phyloP scores from a whole-genome alignment of 2,888 invertebrate genomes.

The Pyrgus malvae region DNA sequence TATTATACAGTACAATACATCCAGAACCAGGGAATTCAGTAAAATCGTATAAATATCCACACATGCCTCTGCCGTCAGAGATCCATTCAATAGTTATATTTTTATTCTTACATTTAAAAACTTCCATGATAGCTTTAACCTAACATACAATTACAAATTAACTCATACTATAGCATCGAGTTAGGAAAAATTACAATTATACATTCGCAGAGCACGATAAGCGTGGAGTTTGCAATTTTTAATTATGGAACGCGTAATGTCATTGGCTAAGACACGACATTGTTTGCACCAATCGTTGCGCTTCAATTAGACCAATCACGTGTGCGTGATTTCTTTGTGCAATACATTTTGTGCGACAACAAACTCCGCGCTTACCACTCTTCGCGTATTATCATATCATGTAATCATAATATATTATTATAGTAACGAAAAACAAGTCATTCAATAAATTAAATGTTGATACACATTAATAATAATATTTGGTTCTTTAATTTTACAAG shows the following conservation, averaged over 20 bases:
- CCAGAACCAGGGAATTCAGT: slow-evolving; percentile 25
- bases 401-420: slow-evolving; percentile 20
- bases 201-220: too few relatives aligned
- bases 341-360: not conserved
- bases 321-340: slow-evolving; percentile 22
- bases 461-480: slow-evolving; percentile 74
- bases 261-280: not conserved
- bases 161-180: slow-evolving; percentile 25
- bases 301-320: slow-evolving; percentile 31
- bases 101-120: slow-evolving; percentile 24
- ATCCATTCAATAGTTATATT: slow-evolving; percentile 24
- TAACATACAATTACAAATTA: slow-evolving; percentile 23
- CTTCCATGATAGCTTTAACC: slow-evolving; percentile 23
- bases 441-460: slow-evolving; percentile 72
- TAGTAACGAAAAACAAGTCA: slow-evolving; percentile 45
- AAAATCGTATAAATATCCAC: slow-evolving; percentile 26
- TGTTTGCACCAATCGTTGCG: not conserved
- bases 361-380: slow-evolving; percentile 7
- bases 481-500: slow-evolving; percentile 65
- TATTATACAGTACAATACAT: slow-evolving; percentile 22
- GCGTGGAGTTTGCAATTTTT: not conserved
- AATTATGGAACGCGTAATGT: not conserved
- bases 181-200: slow-evolving; percentile 27
- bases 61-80: slow-evolving; percentile 21
- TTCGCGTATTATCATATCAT: slow-evolving; percentile 1